A percentile compares a stretch with the other conserved stretches of the same genome.
Conservation (phyloP, 2,797 vertebrate species). For the Apogon hyalosoma region DNA sequence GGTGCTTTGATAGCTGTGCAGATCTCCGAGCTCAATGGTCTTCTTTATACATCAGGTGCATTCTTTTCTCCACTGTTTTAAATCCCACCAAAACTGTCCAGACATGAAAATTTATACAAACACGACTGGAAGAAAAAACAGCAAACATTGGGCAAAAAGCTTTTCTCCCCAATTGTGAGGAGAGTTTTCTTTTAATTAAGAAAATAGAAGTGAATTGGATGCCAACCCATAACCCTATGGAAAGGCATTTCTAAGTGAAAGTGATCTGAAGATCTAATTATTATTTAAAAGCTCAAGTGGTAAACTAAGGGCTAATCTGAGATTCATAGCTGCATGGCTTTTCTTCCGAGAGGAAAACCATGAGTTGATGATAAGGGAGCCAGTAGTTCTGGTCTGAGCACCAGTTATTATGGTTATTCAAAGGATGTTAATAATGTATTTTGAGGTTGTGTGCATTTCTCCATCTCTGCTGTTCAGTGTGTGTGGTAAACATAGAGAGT, state of each 20-base stretch:
- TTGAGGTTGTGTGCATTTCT: conserved; percentile 44
- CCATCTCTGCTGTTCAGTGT: conserved; percentile 17
- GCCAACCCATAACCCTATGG: not conserved
- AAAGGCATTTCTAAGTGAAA: conserved; percentile 9
- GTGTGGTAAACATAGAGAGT: conserved; percentile 17
- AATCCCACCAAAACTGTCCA: conserved; percentile 69
- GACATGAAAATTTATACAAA: conserved; percentile 74
- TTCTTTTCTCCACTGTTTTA: conserved; percentile 71
- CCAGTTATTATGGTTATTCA: conserved; percentile 67
- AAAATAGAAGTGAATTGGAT: not conserved
- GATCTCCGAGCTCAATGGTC: conserved; percentile 74
- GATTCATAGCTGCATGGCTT: conserved; percentile 14
- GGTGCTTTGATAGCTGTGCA: conserved; percentile 78
- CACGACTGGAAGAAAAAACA: conserved; percentile 53
- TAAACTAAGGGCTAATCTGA: conserved; percentile 3
- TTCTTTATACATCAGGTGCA: conserved; percentile 81
- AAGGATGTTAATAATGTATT: conserved; percentile 60
- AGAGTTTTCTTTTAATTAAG: conserved; percentile 27
- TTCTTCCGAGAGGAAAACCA: conserved; percentile 53
- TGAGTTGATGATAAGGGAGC: conserved; percentile 57
- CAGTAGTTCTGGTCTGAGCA: conserved; percentile 53
- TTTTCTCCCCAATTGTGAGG: conserved; percentile 11
- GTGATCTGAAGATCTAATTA: conserved; percentile 22
- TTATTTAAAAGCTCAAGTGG: conserved; percentile 17
- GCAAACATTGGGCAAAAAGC: conserved; percentile 46